Conservation (phyloP, 2,113 vertebrate species). For the Ornithorhynchus anatinus region DNA sequence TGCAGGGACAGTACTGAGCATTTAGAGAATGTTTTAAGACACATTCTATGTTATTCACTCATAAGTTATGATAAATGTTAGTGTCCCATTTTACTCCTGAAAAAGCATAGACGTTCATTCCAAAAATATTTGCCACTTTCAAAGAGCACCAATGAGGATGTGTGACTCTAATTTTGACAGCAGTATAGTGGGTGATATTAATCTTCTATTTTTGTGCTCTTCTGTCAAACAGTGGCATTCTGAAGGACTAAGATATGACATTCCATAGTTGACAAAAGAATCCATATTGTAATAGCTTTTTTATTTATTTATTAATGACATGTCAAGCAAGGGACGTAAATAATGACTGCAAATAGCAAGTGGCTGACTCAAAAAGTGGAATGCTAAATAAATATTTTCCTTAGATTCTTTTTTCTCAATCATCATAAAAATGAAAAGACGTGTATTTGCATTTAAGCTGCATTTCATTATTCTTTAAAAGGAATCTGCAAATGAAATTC, state of each 20-base stretch:
- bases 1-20: no score
- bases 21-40: no score
- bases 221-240: background rate
- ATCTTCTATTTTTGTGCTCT: background rate
- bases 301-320: conserved; percentile 13
- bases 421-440: background rate
- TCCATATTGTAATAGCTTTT: background rate
- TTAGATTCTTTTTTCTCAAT: background rate
- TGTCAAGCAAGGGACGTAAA: background rate
- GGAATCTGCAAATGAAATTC: background rate
- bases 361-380: background rate
- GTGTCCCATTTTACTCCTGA: no score
- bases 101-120: no score
- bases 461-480: background rate
- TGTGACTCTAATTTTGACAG: no score
- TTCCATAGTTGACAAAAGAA: background rate
- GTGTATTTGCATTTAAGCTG: background rate
- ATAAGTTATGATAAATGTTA: no score
- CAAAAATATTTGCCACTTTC: no score
- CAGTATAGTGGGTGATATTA: background rate
- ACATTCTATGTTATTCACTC: no score
- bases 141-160: no score
- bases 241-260: background rate
- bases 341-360: conserved; percentile 1
- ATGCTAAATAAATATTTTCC: background rate